Evolutionary conservation across 1,140 invertebrate species (phyloP).

Genomic region (Anthonomus grandis): DNA sequence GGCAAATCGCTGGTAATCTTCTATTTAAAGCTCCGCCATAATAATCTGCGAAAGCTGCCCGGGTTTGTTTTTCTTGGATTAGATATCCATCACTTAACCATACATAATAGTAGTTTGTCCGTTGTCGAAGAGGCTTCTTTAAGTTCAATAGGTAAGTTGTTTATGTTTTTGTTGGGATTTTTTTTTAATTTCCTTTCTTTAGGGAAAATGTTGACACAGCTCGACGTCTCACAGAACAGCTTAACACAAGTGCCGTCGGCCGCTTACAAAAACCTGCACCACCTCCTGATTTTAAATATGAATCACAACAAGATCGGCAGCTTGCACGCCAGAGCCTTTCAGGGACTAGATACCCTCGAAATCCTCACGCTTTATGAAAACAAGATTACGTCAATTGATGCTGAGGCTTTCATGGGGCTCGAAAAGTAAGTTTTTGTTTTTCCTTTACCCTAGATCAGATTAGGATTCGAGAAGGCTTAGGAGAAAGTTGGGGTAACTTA

Average conservation of each 20-base stretch:
- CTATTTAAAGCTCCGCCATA: constrained; percentile 81
- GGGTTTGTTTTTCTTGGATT: constrained; percentile 82
- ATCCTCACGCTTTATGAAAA: constrained; percentile 87
- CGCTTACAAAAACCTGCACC: constrained; percentile 74
- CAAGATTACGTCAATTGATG: constrained; percentile 71
- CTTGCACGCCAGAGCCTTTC: constrained; percentile 74
- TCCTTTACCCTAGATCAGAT: background rate
- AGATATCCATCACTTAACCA: constrained; percentile 81
- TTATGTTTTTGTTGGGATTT: background rate
- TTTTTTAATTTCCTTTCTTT: constrained; percentile 32
- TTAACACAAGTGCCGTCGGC: constrained; percentile 72
- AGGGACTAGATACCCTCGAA: constrained; percentile 79
- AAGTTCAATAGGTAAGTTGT: constrained; percentile 71
- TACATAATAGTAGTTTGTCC: constrained; percentile 81
- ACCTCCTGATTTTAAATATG: constrained; percentile 81
- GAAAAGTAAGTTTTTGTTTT: constrained; percentile 66
- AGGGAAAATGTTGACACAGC: constrained; percentile 78
- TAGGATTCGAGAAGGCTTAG: background rate
- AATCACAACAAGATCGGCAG: constrained; percentile 82
- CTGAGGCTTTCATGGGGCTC: constrained; percentile 77
- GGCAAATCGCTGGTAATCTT: constrained; percentile 74
- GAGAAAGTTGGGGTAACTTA: no score
- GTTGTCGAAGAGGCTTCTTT: constrained; percentile 82
- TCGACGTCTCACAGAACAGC: constrained; percentile 79
- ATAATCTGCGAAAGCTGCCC: constrained; percentile 76